Evolutionary conservation across 2,113 vertebrate species (phyloP).

Genomic region (Arenaria interpres): DNA sequence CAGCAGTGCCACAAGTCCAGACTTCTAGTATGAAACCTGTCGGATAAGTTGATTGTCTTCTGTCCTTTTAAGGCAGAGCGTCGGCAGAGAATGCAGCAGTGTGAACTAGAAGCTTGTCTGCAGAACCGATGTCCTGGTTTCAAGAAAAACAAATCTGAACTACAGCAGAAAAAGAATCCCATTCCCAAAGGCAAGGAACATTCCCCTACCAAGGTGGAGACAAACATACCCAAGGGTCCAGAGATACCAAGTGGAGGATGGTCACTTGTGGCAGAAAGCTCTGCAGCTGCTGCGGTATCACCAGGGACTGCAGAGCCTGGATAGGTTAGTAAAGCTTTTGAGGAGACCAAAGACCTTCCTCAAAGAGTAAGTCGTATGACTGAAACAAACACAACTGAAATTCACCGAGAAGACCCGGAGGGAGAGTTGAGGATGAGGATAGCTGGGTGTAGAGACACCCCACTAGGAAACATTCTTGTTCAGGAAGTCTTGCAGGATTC

Average conservation of each 20-base stretch:
- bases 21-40: conserved; percentile 80
- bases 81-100: conserved; percentile 78
- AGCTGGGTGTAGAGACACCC: conserved; percentile 81
- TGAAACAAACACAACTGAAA: conserved; percentile 76
- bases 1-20: conserved; percentile 81
- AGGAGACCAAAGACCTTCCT: conserved; percentile 79
- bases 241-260: neutral
- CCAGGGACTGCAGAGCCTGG: conserved; percentile 71
- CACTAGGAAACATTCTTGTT: conserved; percentile 82
- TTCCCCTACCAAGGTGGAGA: conserved; percentile 65
- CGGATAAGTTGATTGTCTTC: conserved; percentile 81
- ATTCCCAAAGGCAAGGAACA: conserved; percentile 76
- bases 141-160: conserved; percentile 76
- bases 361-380: conserved; percentile 79
- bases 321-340: conserved; percentile 80
- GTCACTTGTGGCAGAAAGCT: neutral
- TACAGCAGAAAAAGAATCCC: conserved; percentile 76
- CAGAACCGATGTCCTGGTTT: conserved; percentile 83
- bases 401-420: conserved; percentile 74
- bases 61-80: conserved; percentile 78
- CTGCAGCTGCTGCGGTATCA: neutral
- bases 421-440: conserved; percentile 81
- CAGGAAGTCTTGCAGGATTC: conserved; percentile 82
- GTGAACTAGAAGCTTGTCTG: conserved; percentile 83
- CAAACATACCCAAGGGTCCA: neutral